A percentile compares a stretch with the other conserved stretches of the same genome.
Conservation (phyloP, 2,797 vertebrate genomes). For the Sebastolobus alascanus region DNA sequence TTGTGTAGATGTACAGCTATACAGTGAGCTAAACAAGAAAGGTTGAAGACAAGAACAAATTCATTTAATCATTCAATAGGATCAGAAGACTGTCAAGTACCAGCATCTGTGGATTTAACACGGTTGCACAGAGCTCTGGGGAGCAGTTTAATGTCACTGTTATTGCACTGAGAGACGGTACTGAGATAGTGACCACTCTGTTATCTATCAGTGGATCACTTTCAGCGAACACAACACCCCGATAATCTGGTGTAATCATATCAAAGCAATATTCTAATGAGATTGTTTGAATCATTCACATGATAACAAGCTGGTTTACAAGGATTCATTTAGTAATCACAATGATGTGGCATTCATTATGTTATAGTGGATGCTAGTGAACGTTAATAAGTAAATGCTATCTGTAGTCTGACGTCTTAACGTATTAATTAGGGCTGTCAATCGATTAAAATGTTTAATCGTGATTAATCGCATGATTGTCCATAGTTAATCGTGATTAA, state of each 20-base stretch:
- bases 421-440: not conserved
- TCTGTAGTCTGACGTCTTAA: not conserved
- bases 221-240: not conserved
- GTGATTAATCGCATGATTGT: no score
- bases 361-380: conserved; percentile 2
- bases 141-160: not conserved
- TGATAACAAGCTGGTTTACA: conserved; percentile 1
- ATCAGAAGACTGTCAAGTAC: not conserved
- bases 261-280: not conserved
- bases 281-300: not conserved
- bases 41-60: not conserved
- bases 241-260: not conserved
- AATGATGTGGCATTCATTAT: conserved; percentile 6
- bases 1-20: no score
- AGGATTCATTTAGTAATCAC: conserved; percentile 16
- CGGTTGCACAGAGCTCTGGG: not conserved
- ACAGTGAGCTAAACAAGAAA: not conserved
- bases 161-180: not conserved
- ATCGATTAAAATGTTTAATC: no score
- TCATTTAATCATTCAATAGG: not conserved
- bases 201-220: not conserved
- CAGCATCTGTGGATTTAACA: not conserved
- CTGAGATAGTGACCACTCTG: not conserved
- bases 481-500: no score
- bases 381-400: conserved; percentile 7